These are phyloP conservation scores for Knipowitschia caucasica DNA, from an alignment of 2,797 vertebrate species.

Conservation along the genomic window DNA sequence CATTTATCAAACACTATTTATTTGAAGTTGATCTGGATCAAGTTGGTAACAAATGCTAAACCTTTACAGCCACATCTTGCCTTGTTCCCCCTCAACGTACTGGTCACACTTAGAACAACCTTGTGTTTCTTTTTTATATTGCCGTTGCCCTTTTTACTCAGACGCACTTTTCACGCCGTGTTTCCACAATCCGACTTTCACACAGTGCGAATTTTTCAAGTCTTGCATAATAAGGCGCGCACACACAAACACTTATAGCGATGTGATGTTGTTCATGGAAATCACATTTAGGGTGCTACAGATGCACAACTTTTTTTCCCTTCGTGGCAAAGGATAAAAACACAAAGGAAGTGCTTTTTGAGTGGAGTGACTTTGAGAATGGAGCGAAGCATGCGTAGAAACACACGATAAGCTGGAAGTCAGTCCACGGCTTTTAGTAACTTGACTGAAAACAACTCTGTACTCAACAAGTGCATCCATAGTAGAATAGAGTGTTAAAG, in stretches of 20 bases:
- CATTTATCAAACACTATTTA: slow-evolving; percentile 63
- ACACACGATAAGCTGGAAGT: slow-evolving; percentile 11
- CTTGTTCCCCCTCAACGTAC: slow-evolving; percentile 17
- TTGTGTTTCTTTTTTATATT: not conserved
- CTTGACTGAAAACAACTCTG: slow-evolving; percentile 21
- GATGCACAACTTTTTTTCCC: not conserved
- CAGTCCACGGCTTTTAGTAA: slow-evolving; percentile 13
- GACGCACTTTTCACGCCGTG: slow-evolving; percentile 26
- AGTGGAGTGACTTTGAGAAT: slow-evolving; percentile 11
- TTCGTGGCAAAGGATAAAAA: slow-evolving; percentile 19
- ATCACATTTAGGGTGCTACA: slow-evolving; percentile 33
- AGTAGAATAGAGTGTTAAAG: not conserved
- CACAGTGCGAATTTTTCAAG: slow-evolving; percentile 26
- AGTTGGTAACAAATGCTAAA: slow-evolving; percentile 53
- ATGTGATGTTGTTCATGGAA: slow-evolving; percentile 22
- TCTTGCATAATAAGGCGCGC: slow-evolving; percentile 40
- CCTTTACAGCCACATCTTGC: slow-evolving; percentile 33
- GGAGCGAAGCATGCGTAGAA: slow-evolving; percentile 9
- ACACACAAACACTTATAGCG: slow-evolving; percentile 6
- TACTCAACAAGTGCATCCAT: slow-evolving; percentile 9
- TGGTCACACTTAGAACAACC: not conserved
- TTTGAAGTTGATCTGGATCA: slow-evolving; percentile 64
- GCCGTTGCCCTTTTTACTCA: slow-evolving; percentile 18
- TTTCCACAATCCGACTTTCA: slow-evolving; percentile 24
- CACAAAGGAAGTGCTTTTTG: slow-evolving; percentile 8